Conservation (phyloP, 2,888 invertebrate genomes). For the Mantis religiosa region DNA sequence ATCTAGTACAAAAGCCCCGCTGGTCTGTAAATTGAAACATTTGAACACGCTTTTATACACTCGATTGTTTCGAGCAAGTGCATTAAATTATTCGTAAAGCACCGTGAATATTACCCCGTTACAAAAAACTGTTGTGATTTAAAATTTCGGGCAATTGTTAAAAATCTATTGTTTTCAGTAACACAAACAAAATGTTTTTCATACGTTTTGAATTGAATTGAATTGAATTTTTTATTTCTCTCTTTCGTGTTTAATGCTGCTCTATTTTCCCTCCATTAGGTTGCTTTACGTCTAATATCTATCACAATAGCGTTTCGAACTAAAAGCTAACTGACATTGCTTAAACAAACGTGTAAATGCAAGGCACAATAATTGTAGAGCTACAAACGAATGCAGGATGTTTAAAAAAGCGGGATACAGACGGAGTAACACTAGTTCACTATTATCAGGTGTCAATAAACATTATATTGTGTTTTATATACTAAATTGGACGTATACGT, state of each 20-base stretch:
- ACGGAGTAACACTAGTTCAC: neutral
- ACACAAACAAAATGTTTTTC: neutral
- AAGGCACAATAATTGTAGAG: neutral
- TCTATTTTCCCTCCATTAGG: neutral
- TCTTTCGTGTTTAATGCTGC: neutral
- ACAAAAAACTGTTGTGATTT: neutral
- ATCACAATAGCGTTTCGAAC: neutral
- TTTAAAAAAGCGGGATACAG: neutral
- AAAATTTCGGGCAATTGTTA: neutral
- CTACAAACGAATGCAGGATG: neutral
- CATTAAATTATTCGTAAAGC: too few species aligned
- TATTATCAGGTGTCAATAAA: neutral
- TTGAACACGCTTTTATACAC: too few species aligned
- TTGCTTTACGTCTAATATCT: neutral
- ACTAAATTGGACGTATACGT: neutral
- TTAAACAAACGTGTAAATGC: neutral
- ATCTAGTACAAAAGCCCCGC: too few species aligned
- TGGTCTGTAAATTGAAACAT: too few species aligned
- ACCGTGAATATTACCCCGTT: too few species aligned
- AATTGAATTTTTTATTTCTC: neutral
- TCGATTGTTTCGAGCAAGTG: too few species aligned
- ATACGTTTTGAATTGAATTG: neutral
- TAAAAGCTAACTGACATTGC: neutral
- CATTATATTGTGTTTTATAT: neutral
- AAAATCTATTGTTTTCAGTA: neutral